Conservation (phyloP, 2,797 vertebrate species). For the Manis crassicaudata region DNA sequence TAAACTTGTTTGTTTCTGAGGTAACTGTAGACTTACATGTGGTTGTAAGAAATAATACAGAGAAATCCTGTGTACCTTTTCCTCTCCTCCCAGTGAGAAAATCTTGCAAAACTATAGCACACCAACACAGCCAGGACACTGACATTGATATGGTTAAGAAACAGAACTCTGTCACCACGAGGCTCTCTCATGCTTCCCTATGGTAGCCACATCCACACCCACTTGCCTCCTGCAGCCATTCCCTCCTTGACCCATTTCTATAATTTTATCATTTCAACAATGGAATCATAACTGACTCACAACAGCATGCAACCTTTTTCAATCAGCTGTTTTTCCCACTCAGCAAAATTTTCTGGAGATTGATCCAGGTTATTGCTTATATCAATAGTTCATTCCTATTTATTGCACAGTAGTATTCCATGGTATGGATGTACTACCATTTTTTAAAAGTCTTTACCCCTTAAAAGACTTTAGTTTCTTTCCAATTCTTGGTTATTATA, state of each 20-base stretch:
- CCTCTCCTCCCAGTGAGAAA: neutral
- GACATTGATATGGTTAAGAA: neutral
- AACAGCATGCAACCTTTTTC: neutral
- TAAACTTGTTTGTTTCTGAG: neutral
- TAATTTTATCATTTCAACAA: neutral
- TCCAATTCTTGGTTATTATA: neutral
- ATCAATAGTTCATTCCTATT: neutral
- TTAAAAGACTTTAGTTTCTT: neutral
- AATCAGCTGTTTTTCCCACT: neutral
- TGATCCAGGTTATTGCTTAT: neutral
- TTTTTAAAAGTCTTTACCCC: neutral
- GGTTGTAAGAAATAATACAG: slow-evolving; percentile 6
- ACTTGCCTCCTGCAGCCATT: neutral
- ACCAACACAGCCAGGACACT: neutral
- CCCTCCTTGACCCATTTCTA: neutral
- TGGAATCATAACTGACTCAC: neutral
- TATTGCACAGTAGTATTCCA: neutral
- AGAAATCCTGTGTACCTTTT: neutral
- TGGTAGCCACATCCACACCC: neutral
- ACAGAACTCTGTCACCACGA: neutral
- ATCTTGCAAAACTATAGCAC: neutral
- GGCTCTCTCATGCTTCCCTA: neutral
- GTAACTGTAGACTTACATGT: neutral
- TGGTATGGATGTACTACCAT: neutral
- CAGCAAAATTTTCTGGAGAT: neutral